phyloP scores from a whole-genome alignment of 2,888 invertebrate genomes.

The Plebejus melissa region DNA sequence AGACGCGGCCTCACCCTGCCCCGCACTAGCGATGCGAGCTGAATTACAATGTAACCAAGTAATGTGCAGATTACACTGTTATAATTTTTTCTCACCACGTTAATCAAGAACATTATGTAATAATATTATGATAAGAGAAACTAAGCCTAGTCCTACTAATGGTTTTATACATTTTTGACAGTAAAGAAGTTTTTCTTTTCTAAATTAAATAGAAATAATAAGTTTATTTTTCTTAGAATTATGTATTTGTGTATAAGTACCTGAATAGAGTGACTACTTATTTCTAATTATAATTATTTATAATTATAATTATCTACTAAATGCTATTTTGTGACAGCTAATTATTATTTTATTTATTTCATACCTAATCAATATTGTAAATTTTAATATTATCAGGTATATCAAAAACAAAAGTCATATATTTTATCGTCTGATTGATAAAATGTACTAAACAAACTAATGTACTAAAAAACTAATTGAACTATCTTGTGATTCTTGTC shows the following conservation, averaged over 20 bases:
- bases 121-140: not conserved
- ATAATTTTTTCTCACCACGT: not conserved
- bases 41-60: conserved; percentile 1
- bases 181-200: no score
- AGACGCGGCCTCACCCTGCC: conserved; percentile 62
- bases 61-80: conserved; percentile 5
- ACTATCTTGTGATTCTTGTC: not conserved
- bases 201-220: no score
- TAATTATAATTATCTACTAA: no score
- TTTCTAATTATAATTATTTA: no score
- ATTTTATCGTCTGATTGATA: not conserved
- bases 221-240: no score
- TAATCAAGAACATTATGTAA: not conserved
- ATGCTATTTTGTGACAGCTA: no score
- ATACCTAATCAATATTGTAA: not conserved
- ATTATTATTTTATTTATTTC: not conserved
- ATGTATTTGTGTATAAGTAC: no score
- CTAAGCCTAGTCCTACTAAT: not conserved
- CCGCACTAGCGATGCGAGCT: conserved; percentile 44
- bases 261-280: no score
- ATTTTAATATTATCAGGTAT: not conserved
- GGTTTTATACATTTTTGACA: no score
- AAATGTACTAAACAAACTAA: not conserved
- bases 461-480: not conserved
- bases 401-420: not conserved